Evolutionary conservation across 53 echinoderm and acorn worm genomes (phyloP).

Genomic region (Henricia sp.): DNA sequence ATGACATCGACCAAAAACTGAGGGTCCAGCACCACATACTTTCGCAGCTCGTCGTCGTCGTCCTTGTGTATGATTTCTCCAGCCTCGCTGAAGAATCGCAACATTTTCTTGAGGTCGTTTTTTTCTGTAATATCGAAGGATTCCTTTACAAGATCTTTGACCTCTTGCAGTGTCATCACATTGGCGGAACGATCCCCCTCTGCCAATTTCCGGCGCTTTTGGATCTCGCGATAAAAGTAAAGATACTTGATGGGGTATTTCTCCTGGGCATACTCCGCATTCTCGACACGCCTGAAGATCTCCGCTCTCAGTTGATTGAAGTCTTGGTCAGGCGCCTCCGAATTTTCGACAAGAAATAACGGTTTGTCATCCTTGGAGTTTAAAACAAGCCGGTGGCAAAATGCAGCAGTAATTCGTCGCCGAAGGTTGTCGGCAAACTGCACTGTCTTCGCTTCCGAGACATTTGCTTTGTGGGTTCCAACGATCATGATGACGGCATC

Average conservation of each 20-base stretch:
- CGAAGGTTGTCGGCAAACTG: slow-evolving; percentile 16
- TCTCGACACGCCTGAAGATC: slow-evolving; percentile 22
- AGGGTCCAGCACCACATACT: slow-evolving; percentile 41
- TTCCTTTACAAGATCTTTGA: neutral
- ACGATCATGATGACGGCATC: slow-evolving; percentile 33
- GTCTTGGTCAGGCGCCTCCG: neutral
- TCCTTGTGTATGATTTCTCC: slow-evolving; percentile 39
- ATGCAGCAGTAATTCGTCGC: neutral
- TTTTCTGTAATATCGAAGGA: neutral
- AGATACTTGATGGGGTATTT: slow-evolving; percentile 45
- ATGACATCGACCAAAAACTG: slow-evolving; percentile 17
- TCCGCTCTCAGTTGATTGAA: slow-evolving; percentile 28
- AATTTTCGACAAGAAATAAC: slow-evolving; percentile 32
- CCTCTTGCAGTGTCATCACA: neutral
- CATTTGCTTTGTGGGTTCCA: slow-evolving; percentile 37
- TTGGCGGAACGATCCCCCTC: neutral
- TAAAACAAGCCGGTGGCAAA: slow-evolving; percentile 26
- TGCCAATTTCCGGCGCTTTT: slow-evolving; percentile 11
- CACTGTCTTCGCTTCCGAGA: neutral
- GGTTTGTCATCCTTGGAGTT: slow-evolving; percentile 30
- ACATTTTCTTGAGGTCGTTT: neutral
- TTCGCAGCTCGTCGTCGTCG: slow-evolving; percentile 17
- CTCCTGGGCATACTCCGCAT: slow-evolving; percentile 41
- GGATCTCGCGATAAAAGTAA: slow-evolving; percentile 24
- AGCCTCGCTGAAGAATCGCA: slow-evolving; percentile 1